Conservation (phyloP, 2,113 vertebrate genomes). For the Sakesphorus luctuosus region DNA sequence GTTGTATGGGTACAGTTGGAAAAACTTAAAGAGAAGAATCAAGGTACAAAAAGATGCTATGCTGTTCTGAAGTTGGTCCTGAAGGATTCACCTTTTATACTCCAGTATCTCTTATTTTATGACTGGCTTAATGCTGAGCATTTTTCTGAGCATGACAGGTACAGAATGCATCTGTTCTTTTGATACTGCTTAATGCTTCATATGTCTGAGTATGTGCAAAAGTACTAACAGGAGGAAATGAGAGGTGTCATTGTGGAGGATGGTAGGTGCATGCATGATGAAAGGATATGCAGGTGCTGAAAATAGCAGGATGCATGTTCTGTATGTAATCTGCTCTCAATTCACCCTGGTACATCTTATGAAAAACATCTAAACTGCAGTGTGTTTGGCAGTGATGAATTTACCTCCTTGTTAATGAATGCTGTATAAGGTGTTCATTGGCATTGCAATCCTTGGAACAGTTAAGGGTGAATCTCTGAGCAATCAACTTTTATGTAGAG, state of each 20-base stretch:
- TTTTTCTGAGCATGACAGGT: not conserved
- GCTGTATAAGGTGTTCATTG: not conserved
- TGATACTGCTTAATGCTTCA: not conserved
- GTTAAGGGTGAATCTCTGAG: slow-evolving; percentile 58
- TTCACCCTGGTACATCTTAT: not conserved
- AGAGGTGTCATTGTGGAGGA: not conserved
- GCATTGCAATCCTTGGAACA: slow-evolving; percentile 53
- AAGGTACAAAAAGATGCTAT: not conserved
- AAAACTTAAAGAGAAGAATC: not conserved
- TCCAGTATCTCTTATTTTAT: not conserved
- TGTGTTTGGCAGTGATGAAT: slow-evolving; percentile 47
- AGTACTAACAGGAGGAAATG: not conserved
- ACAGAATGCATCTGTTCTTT: not conserved
- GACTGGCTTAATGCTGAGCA: not conserved
- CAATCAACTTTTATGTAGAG: slow-evolving; percentile 70
- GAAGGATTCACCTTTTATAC: not conserved
- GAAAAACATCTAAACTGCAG: slow-evolving; percentile 2
- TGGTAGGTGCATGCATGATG: not conserved
- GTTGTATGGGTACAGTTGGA: not conserved
- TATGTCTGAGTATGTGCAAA: not conserved
- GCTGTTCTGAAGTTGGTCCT: not conserved
- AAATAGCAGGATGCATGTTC: slow-evolving; percentile 3
- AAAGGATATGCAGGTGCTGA: not conserved
- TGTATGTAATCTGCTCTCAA: slow-evolving; percentile 22
- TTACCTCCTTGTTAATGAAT: slow-evolving; percentile 45